phyloP scores from a whole-genome alignment of 2,888 invertebrate species.

The Caenorhabditis plicata region DNA sequence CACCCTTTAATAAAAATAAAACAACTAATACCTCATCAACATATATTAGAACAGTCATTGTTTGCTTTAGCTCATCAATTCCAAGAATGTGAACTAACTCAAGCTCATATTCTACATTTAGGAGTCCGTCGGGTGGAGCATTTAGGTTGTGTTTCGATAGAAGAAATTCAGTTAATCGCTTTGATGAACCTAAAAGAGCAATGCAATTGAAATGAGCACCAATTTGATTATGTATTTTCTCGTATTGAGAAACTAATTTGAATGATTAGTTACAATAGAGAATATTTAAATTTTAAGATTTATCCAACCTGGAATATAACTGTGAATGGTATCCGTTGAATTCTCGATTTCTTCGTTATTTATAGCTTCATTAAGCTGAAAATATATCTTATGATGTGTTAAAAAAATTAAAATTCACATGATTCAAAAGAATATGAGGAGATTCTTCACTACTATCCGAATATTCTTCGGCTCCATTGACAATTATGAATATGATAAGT shows the following conservation, averaged over 20 bases:
- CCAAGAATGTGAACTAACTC: constrained; percentile 62
- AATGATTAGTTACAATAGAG: no score
- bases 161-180: constrained; percentile 55
- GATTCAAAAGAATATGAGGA: constrained; percentile 22
- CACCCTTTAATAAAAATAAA: constrained; percentile 7
- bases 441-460: constrained; percentile 33
- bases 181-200: constrained; percentile 53
- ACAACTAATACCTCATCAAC: constrained; percentile 54
- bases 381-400: not conserved
- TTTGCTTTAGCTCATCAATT: constrained; percentile 63
- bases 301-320: no score
- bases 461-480: no score
- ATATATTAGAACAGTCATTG: constrained; percentile 62
- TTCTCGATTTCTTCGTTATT: constrained; percentile 8
- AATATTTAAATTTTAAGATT: no score
- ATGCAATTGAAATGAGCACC: not conserved
- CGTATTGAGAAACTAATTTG: no score
- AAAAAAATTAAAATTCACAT: constrained; percentile 5
- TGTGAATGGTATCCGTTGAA: no score
- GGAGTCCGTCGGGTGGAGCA: constrained; percentile 59
- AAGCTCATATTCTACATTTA: constrained; percentile 57
- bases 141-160: constrained; percentile 53
- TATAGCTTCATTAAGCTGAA: constrained; percentile 14
- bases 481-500: no score
- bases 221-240: constrained; percentile 4